Conservation (phyloP, 2,888 invertebrate genomes). For the Eupithecia pulchellata region DNA sequence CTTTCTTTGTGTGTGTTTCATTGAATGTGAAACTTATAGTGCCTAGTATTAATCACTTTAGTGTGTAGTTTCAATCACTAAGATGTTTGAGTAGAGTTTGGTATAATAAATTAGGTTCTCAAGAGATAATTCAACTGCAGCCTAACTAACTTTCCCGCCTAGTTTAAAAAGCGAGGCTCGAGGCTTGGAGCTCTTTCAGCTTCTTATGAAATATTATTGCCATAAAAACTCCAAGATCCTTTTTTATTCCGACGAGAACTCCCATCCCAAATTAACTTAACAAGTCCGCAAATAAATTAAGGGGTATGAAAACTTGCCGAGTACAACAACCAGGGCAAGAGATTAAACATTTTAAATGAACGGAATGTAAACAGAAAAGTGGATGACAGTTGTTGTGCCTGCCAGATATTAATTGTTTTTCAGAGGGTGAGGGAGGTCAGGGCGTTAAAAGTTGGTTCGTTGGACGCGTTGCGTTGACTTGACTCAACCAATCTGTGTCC, state of each 20-base stretch:
- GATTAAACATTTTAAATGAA: constrained; percentile 30
- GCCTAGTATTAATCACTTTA: not conserved
- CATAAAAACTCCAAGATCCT: constrained; percentile 23
- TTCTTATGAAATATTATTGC: constrained; percentile 29
- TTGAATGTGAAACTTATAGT: not conserved
- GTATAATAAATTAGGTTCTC: too few relatives aligned
- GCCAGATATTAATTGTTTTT: constrained; percentile 25
- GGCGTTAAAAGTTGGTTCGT: constrained; percentile 2
- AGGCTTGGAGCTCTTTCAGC: not conserved
- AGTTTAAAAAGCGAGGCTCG: not conserved
- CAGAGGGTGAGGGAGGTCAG: constrained; percentile 9
- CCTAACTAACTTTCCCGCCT: not conserved
- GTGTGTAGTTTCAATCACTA: not conserved
- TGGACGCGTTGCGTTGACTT: constrained; percentile 9
- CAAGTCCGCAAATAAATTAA: constrained; percentile 57
- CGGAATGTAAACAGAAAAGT: constrained; percentile 30
- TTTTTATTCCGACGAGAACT: constrained; percentile 30
- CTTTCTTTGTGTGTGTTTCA: not conserved
- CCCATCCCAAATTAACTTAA: constrained; percentile 53
- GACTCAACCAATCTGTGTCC: not conserved
- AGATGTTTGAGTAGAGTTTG: too few relatives aligned
- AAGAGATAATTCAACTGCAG: not conserved
- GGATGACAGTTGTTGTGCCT: constrained; percentile 25
- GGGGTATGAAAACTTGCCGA: constrained; percentile 49
- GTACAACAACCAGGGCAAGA: constrained; percentile 36